Percentiles rank a stretch among this genome's conserved stretches.
phyloP scores from a whole-genome alignment of 1,140 invertebrate species.

The Drosophila repleta region DNA sequence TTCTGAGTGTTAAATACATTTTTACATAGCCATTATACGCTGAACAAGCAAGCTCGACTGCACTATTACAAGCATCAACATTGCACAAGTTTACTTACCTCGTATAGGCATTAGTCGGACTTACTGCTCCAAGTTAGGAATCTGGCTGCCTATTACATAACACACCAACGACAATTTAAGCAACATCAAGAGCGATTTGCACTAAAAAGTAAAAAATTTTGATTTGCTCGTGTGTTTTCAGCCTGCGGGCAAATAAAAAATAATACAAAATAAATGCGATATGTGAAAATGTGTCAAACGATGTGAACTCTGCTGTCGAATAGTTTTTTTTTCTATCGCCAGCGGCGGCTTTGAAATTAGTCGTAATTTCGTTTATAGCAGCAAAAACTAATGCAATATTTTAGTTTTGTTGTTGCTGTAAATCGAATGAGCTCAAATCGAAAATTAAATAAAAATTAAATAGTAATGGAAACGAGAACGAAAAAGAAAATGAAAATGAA shows the following conservation, averaged over 20 bases:
- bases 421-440: neutral
- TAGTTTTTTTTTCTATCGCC: conserved; percentile 40
- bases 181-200: too few species aligned
- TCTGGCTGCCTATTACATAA: too few species aligned
- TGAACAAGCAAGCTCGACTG: too few species aligned
- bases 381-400: conserved; percentile 19
- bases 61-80: too few species aligned
- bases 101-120: too few species aligned
- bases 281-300: too few species aligned
- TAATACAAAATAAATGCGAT: conserved; percentile 24
- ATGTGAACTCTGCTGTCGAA: conserved; percentile 19
- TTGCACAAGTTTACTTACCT: too few species aligned
- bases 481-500: neutral
- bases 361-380: conserved; percentile 17
- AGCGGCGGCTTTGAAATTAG: conserved; percentile 47
- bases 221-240: neutral
- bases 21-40: too few species aligned
- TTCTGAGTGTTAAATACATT: too few species aligned
- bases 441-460: conserved; percentile 12
- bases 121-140: too few species aligned
- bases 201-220: neutral
- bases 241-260: conserved; percentile 7
- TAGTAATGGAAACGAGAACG: neutral
- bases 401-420: conserved; percentile 7
- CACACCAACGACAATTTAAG: too few species aligned